Evolutionary conservation across 2,797 vertebrate species (phyloP), one percentile per base, ranked within the genome.

Genomic region (Hypotaenidia philippensis): DNA sequence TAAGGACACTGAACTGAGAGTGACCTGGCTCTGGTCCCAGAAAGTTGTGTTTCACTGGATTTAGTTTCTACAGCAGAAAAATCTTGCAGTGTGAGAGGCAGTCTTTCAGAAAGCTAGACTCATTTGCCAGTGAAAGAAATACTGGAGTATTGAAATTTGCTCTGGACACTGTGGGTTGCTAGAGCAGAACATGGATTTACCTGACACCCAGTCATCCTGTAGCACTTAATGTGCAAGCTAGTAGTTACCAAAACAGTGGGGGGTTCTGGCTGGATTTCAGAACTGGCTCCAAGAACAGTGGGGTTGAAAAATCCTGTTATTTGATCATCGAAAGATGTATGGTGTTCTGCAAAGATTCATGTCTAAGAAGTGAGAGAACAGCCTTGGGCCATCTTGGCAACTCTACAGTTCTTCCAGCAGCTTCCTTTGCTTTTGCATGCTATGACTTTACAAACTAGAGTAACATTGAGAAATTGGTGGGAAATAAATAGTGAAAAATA

Each of bases 21-120:
- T 95, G 93, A 92, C 91, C 87, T 96, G 94, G 96, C 95, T 79
- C 40, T 85, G 40, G 66, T 95, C 95, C 94, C 94, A 97, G 96
- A 94, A 95, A 94, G 85, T 94, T 96, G 70, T 90, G 74, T 96
- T 94, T 92, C 89, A 80, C 49, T 84, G 87, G 74, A 53, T 86
- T 74, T 91, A 60, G 65, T 86, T 96, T 92, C 79, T 72, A 66
- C 50, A 84, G 83, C 45, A 90, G 69, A 86, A 87, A 84, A 93
- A 63, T 27, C 69, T 76, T 66, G 17, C 34, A 49, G 45, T 75
- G 50, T 81, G 59, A 93, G 79, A 89, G 22, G 55, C 65, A 83
- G 25, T 59, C 89, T 89, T 92, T 91, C 69, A 86, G 59, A 34
- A 13, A 87, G 6, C 13, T 74, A 65, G 47, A 34, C 29, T 83